Percentiles rank a stretch among this genome's conserved stretches.
phyloP scores from a whole-genome alignment of 2,797 vertebrate species.

The Poecile montanus region DNA sequence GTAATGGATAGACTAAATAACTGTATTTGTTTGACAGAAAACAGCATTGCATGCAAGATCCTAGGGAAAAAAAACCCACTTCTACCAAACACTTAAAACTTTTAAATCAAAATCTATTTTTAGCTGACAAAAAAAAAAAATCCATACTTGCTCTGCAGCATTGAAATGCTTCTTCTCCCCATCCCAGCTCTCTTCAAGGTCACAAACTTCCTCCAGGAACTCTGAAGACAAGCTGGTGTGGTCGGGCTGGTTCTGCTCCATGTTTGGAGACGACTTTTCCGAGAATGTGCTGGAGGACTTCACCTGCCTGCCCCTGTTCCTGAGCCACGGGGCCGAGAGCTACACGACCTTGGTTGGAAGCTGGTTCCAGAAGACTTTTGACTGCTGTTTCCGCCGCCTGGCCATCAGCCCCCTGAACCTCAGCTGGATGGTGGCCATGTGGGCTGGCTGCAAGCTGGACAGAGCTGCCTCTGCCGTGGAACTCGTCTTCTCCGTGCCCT shows the following conservation, averaged over 20 bases:
- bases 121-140: not conserved
- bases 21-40: not conserved
- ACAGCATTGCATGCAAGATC: rapidly evolving
- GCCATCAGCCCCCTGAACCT: conserved; percentile 84
- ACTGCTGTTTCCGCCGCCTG: conserved; percentile 87
- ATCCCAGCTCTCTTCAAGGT: conserved; percentile 13
- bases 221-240: conserved; percentile 78
- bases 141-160: not conserved
- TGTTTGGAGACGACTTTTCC: conserved; percentile 83
- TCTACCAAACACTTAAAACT: not conserved
- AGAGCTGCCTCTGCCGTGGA: conserved; percentile 74
- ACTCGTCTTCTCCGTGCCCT: conserved; percentile 85
- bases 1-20: not conserved
- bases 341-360: conserved; percentile 81
- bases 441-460: conserved; percentile 84
- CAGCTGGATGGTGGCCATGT: conserved; percentile 89
- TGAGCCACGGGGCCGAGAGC: conserved; percentile 79
- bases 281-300: conserved; percentile 81
- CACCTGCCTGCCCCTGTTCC: conserved; percentile 88
- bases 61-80: not conserved
- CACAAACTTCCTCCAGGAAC: conserved; percentile 60
- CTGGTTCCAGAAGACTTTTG: conserved; percentile 91
- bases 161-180: not conserved
- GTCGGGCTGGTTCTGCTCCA: conserved; percentile 90
- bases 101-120: not conserved